phyloP scores from a whole-genome alignment of 2,113 vertebrate genomes.

The Corythaixoides concolor region DNA sequence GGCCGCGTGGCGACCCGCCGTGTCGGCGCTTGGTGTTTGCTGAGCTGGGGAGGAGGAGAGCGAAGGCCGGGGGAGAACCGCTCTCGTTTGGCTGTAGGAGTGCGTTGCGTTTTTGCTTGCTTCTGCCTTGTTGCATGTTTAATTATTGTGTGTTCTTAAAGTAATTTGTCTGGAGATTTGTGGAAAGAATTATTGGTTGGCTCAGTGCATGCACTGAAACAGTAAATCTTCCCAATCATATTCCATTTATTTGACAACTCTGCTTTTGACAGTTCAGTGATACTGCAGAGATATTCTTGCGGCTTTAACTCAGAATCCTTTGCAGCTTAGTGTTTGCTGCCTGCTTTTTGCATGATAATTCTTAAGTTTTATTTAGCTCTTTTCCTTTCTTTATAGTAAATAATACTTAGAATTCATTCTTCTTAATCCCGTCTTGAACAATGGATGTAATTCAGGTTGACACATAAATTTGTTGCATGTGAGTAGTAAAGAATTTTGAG shows the following conservation, averaged over 20 bases:
- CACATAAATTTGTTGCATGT: not conserved
- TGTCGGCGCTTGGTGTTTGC: accelerated
- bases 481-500: not conserved
- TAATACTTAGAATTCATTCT: not conserved
- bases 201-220: not conserved
- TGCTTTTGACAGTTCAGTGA: not conserved
- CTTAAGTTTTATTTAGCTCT: not conserved
- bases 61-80: accelerated
- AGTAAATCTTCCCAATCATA: not conserved
- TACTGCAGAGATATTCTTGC: not conserved
- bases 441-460: not conserved
- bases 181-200: not conserved
- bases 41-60: not conserved
- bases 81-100: accelerated
- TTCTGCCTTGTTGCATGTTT: not conserved
- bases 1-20: too few species aligned
- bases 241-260: not conserved
- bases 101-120: accelerated
- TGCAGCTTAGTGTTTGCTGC: not conserved
- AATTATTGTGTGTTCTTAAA: not conserved
- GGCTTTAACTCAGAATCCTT: not conserved
- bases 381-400: not conserved
- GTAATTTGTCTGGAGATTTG: not conserved
- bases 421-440: not conserved
- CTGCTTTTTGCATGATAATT: not conserved